These are phyloP conservation scores for Electrophaes corylata DNA, from an alignment of 2,888 invertebrate species.

Conservation along the genomic window DNA sequence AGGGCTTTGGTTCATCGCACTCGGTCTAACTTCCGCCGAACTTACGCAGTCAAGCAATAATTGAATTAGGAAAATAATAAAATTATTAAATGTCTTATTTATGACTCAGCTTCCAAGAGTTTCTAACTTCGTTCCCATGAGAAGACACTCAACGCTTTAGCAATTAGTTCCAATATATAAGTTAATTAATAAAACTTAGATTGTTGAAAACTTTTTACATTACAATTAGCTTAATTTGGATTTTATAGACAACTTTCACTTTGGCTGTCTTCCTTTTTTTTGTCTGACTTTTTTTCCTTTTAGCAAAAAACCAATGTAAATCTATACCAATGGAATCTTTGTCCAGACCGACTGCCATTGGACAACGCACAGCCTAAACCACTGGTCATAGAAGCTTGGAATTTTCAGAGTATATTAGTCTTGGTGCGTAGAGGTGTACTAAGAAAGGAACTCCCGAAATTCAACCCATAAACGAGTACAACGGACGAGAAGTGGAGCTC, in stretches of 20 bases:
- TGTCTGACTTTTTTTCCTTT: no score
- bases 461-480: no score
- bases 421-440: no score
- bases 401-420: no score
- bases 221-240: not conserved
- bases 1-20: not conserved
- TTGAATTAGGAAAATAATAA: slow-evolving; percentile 13
- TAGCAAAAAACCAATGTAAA: no score
- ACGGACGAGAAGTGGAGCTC: no score
- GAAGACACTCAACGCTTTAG: slow-evolving; percentile 15
- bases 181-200: slow-evolving; percentile 16
- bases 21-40: not conserved
- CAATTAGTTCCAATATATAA: slow-evolving; percentile 19
- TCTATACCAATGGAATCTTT: no score
- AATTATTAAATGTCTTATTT: slow-evolving; percentile 19
- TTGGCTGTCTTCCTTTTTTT: no score
- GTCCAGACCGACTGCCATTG: no score
- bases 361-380: no score
- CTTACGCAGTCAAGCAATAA: not conserved
- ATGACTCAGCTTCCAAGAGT: slow-evolving; percentile 11
- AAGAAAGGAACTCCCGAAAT: no score
- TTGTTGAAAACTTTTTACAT: slow-evolving; percentile 4
- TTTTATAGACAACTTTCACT: not conserved
- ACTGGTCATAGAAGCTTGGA: no score
- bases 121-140: slow-evolving; percentile 17